Conservation (phyloP, 2,113 vertebrate species). For the Pteronura brasiliensis region DNA sequence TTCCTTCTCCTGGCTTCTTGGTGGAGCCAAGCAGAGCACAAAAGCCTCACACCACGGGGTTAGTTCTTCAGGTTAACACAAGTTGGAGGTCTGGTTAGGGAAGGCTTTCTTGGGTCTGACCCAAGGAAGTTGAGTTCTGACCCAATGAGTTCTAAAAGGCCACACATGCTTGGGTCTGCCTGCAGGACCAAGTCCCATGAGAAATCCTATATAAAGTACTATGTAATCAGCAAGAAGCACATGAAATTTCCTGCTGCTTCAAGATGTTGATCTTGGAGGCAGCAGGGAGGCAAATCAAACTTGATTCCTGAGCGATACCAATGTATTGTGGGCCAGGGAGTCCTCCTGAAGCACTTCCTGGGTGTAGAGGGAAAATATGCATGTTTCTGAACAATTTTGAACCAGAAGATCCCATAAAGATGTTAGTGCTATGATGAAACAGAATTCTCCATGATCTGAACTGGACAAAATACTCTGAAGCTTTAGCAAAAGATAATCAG, state of each 20-base stretch:
- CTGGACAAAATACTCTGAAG: neutral
- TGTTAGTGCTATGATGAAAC: neutral
- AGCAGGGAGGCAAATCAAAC: slow-evolving; percentile 85
- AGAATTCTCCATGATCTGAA: neutral
- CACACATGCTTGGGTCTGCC: neutral
- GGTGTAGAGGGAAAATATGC: neutral
- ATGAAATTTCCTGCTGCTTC: slow-evolving; percentile 94
- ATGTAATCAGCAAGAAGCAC: slow-evolving; percentile 91
- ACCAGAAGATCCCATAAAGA: neutral
- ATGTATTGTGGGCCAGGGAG: slow-evolving; percentile 84
- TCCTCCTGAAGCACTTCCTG: slow-evolving; percentile 89
- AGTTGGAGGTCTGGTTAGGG: neutral
- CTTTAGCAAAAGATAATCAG: neutral
- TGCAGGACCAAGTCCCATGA: slow-evolving; percentile 87
- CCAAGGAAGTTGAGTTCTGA: too few relatives aligned
- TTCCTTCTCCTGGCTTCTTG: neutral
- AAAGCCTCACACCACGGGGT: neutral
- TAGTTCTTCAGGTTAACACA: neutral
- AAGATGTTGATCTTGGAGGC: slow-evolving; percentile 94
- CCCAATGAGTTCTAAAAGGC: neutral
- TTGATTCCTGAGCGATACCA: slow-evolving; percentile 90
- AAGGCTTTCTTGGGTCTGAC: neutral
- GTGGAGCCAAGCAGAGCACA: neutral
- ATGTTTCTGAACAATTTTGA: neutral
- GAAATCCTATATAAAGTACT: slow-evolving; percentile 92